These are phyloP conservation scores for Oreochromis mossambicus DNA, from an alignment of 2,797 vertebrate species.

Conservation along the genomic window DNA sequence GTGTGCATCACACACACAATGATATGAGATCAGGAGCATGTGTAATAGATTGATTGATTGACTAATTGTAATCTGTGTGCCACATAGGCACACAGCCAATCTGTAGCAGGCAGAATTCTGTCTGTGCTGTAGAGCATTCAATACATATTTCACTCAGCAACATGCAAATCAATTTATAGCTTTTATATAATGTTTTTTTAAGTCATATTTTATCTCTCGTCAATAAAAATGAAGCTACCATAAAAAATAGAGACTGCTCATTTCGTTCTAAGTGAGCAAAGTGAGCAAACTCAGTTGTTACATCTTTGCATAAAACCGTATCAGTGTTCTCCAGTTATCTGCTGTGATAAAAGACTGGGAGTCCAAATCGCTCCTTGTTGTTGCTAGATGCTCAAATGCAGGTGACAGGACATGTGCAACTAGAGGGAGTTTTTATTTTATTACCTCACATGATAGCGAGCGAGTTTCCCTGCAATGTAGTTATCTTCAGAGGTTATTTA, in stretches of 20 bases:
- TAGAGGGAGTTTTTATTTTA: background rate
- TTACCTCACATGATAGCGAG: background rate
- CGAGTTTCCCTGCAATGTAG: background rate
- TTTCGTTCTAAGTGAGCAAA: background rate
- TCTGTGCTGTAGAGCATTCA: background rate
- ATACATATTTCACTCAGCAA: background rate
- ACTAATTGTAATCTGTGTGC: background rate
- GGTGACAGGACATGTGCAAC: slow-evolving; percentile 37
- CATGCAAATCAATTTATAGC: background rate
- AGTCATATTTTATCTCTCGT: background rate
- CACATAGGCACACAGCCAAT: background rate
- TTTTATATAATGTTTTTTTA: background rate
- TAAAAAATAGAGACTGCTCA: background rate
- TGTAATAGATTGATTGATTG: background rate
- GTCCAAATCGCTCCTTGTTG: background rate
- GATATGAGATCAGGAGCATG: background rate
- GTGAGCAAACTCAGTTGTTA: background rate
- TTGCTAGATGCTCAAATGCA: background rate
- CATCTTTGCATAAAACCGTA: background rate
- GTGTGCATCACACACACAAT: background rate
- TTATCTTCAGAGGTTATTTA: background rate
- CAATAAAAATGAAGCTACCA: background rate
- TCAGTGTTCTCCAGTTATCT: background rate
- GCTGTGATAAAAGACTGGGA: background rate
- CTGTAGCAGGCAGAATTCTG: background rate